Base-by-base conservation (phyloP, 2,888 invertebrate species). In the Petrophora chlorosata region DNA sequence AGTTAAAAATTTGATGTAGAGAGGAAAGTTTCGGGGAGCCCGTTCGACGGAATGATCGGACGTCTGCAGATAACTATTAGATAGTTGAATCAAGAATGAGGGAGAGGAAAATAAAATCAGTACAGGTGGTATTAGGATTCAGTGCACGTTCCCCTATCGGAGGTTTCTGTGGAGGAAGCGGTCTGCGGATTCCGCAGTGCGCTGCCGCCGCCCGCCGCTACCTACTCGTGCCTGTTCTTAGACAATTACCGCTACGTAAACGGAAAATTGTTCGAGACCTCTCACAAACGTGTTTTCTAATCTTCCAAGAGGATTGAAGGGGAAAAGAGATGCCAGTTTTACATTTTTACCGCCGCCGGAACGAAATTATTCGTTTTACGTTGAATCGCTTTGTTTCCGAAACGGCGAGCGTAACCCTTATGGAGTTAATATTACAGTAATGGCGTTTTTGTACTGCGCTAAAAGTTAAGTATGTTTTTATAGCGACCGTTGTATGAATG, bases 241-340 rank as follows among this genome's bases (percentile, higher is more conserved):
- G 83, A 86, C 85, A 88, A 88, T 87, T 87, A 87, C 86, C 77
- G 79, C 84, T 78, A 82, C 82, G 84, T 84, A 85, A 86, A 83
- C 86, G 84, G 85, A 87, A 86, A 87, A 87, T 80, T 79, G 83
- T 80, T 82, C 79, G 69, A 76, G 76, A 83, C 74, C 79, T 81
- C 75, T 81, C 71, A 72, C 72, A 79, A 79, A 84, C 82, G 81
- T 85, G 84, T 84, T 87, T 82, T 83, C 85, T 85, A 84, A 87
- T 87, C 84, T 85, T 77, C 67, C 56, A 55, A 65, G 70, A 78
- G 69, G 66, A 65, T 42, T 70, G 74, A 76, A 76, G 65, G 71
- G 65, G 67, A 65, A 70, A 72, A 74, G 61, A 60, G 70, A 74
- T 67, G 68, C 67, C 65, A 57, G 60, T 69, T 77, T 75, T 65